phyloP scores from a whole-genome alignment of 1,140 invertebrate genomes.

The Heliconius himera region DNA sequence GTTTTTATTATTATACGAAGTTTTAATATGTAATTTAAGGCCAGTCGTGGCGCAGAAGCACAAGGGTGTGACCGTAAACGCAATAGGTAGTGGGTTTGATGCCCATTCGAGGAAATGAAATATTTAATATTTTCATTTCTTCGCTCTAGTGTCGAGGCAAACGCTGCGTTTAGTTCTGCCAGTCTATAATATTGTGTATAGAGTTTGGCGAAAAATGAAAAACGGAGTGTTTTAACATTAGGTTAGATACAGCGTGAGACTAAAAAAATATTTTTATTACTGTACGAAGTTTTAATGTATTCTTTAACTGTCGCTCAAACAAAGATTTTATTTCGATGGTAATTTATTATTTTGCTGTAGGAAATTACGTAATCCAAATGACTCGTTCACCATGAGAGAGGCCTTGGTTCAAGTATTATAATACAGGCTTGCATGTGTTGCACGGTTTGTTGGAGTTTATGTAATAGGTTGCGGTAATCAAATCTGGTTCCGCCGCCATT shows the following conservation, averaged over 20 bases:
- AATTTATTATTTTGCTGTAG: slow-evolving; percentile 25
- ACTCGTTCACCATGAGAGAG: slow-evolving; percentile 30
- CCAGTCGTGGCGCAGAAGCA: too few relatives aligned
- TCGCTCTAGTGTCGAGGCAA: too few relatives aligned
- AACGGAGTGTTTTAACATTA: too few relatives aligned
- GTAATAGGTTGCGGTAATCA: neutral
- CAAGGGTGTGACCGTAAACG: too few relatives aligned
- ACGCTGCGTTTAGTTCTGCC: too few relatives aligned
- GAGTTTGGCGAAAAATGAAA: too few relatives aligned
- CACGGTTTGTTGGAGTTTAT: neutral
- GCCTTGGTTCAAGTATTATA: slow-evolving; percentile 25
- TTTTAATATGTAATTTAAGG: neutral
- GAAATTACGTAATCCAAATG: slow-evolving; percentile 35
- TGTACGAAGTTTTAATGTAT: neutral
- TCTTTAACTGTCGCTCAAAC: slow-evolving; percentile 4
- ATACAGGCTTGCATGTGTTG: slow-evolving; percentile 11
- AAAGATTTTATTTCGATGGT: slow-evolving; percentile 25
- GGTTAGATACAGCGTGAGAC: too few relatives aligned
- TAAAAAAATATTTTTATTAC: too few relatives aligned
- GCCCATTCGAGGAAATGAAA: too few relatives aligned
- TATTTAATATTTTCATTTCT: too few relatives aligned
- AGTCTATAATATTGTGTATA: too few relatives aligned
- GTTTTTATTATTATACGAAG: neutral
- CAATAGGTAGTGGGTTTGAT: too few relatives aligned
- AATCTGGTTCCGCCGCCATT: neutral